A percentile compares a stretch with the other conserved stretches of the same genome.
These are phyloP conservation scores for Eremobia ochroleuca DNA, from an alignment of 2,888 invertebrate genomes.

Conservation along the genomic window DNA sequence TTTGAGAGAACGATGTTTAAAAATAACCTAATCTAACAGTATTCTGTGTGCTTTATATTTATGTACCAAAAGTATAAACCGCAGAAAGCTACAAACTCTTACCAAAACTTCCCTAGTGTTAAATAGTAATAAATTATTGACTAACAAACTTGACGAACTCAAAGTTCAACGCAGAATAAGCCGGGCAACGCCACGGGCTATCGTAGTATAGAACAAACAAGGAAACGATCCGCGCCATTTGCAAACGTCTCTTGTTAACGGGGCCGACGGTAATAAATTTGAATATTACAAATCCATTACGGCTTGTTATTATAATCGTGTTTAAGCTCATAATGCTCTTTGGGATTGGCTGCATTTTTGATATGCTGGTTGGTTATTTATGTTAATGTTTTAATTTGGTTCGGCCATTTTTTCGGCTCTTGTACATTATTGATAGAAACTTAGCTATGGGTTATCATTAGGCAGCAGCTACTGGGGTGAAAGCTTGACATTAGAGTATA, in stretches of 20 bases:
- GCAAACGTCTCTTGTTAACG: slow-evolving; percentile 52
- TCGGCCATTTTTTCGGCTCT: not conserved
- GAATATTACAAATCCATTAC: slow-evolving; percentile 65
- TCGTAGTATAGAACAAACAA: slow-evolving; percentile 50
- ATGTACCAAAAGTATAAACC: not conserved
- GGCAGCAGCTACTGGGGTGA: not conserved
- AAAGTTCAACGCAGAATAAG: slow-evolving; percentile 8
- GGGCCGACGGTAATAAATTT: slow-evolving; percentile 56
- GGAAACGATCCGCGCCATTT: slow-evolving; percentile 53
- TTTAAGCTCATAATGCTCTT: slow-evolving; percentile 46
- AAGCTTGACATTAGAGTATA: not conserved
- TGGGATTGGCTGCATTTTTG: slow-evolving; percentile 37
- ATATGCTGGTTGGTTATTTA: slow-evolving; percentile 29
- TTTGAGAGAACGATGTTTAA: not conserved
- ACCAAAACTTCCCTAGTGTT: not conserved
- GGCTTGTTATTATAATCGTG: slow-evolving; percentile 56
- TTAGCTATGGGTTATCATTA: not conserved
- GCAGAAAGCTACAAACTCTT: not conserved
- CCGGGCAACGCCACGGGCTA: slow-evolving; percentile 16
- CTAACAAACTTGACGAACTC: slow-evolving; percentile 28
- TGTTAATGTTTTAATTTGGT: slow-evolving; percentile 16
- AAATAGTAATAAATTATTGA: slow-evolving; percentile 15
- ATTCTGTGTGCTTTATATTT: not conserved
- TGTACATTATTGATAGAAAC: not conserved
- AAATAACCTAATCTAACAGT: not conserved